Evolutionary conservation across 2,888 invertebrate species (phyloP).

Genomic region (Pheosia tremula): DNA sequence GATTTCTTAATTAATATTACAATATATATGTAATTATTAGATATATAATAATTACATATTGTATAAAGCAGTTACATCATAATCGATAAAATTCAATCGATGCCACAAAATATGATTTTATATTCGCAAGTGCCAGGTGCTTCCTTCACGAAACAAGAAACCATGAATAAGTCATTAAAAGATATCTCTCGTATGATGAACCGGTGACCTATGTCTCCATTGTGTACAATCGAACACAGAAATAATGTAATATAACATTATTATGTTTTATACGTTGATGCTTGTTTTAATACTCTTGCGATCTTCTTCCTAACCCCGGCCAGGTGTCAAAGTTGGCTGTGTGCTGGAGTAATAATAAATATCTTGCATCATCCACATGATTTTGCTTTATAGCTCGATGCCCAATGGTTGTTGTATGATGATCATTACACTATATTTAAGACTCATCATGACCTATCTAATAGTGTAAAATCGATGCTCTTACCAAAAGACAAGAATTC

Average conservation of each 20-base stretch:
- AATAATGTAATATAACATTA: slow-evolving; percentile 29
- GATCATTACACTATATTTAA: no score
- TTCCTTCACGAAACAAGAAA: slow-evolving; percentile 47
- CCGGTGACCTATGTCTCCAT: slow-evolving; percentile 64
- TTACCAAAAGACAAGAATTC: no score
- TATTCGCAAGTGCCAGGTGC: slow-evolving; percentile 34
- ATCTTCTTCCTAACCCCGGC: not conserved
- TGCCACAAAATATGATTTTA: slow-evolving; percentile 31
- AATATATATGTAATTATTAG: no score
- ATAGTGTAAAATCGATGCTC: no score
- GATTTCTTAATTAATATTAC: no score
- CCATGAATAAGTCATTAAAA: slow-evolving; percentile 74
- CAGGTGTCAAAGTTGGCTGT: no score
- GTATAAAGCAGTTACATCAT: not conserved
- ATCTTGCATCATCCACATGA: no score
- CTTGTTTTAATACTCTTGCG: not conserved
- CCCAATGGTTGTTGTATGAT: no score
- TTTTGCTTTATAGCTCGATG: no score
- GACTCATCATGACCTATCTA: no score
- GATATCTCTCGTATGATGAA: slow-evolving; percentile 56
- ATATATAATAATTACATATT: no score
- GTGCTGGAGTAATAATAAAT: no score
- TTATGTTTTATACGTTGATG: not conserved
- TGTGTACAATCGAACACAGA: slow-evolving; percentile 47
- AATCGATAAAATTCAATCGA: slow-evolving; percentile 16